Conservation (phyloP, 2,888 invertebrate species). For the Sarcophaga caerulescens region DNA sequence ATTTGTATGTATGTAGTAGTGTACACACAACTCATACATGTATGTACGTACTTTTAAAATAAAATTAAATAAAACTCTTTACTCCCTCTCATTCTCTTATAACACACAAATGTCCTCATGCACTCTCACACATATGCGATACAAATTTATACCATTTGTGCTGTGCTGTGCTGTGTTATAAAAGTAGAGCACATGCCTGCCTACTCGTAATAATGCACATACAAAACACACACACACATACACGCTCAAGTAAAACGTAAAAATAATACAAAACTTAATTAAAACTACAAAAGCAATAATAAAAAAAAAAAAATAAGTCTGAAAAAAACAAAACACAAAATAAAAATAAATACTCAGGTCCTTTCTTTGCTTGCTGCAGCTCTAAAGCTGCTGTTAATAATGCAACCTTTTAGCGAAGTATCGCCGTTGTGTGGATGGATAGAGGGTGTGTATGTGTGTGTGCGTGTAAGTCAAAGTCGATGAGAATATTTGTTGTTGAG, state of each 20-base stretch:
- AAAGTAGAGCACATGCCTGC: conserved; percentile 35
- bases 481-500: too few species aligned
- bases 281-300: conserved; percentile 59
- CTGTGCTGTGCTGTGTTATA: not conserved
- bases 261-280: conserved; percentile 56
- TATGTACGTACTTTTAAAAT: conserved; percentile 11
- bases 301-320: conserved; percentile 12
- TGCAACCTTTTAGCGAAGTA: too few species aligned
- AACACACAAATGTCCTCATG: not conserved
- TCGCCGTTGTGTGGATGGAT: too few species aligned
- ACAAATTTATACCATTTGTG: conserved; percentile 12
- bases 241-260: conserved; percentile 21
- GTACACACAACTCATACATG: not conserved
- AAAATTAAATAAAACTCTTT: conserved; percentile 24
- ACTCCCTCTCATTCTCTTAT: conserved; percentile 23
- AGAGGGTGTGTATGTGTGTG: too few species aligned
- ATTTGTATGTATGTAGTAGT: conserved; percentile 9
- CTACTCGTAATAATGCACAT: not conserved
- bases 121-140: not conserved
- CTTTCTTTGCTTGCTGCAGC: not conserved
- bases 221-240: conserved; percentile 28
- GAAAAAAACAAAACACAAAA: not conserved
- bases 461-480: too few species aligned
- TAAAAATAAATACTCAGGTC: not conserved
- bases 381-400: not conserved